These are phyloP conservation scores for Neogobius melanostomus DNA, from an alignment of 2,113 vertebrate species.

Conservation along the genomic window DNA sequence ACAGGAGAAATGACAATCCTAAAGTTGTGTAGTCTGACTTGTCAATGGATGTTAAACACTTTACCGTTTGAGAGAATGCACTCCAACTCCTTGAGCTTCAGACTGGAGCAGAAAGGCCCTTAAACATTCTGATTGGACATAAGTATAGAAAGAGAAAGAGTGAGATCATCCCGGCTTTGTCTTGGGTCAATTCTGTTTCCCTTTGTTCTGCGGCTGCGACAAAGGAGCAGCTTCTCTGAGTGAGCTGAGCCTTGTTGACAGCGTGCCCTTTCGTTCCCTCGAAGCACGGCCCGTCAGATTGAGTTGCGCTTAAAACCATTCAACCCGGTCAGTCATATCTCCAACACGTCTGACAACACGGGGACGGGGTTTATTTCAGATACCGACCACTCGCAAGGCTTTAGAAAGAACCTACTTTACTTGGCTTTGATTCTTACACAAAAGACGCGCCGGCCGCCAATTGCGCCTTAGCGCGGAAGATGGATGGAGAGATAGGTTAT, in stretches of 20 bases:
- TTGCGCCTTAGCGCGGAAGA: neutral
- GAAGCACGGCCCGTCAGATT: constrained; percentile 61
- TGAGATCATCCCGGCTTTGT: neutral
- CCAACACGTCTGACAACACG: constrained; percentile 67
- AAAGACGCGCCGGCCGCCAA: neutral
- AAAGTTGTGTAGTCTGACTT: no score
- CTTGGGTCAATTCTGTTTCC: constrained; percentile 4
- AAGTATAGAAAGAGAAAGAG: no score
- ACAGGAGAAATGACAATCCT: no score
- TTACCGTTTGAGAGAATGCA: no score
- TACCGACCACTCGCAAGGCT: constrained; percentile 44
- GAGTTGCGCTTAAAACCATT: constrained; percentile 70
- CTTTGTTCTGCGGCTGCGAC: constrained; percentile 43
- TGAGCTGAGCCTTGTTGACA: constrained; percentile 68
- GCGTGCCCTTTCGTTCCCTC: constrained; percentile 64
- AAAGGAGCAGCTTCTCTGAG: constrained; percentile 44
- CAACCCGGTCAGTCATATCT: constrained; percentile 72
- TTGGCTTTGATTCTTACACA: neutral
- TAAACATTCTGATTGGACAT: no score
- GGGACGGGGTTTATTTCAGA: constrained; percentile 45
- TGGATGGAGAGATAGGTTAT: neutral
- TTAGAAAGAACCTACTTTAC: constrained; percentile 21
- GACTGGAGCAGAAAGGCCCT: no score
- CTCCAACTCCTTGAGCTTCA: no score
- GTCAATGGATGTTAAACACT: no score